Percentiles rank a stretch among this genome's conserved stretches.
These are phyloP conservation scores for Neolamprologus cancellatus DNA, from an alignment of 2,113 vertebrate genomes.

Conservation along the genomic window DNA sequence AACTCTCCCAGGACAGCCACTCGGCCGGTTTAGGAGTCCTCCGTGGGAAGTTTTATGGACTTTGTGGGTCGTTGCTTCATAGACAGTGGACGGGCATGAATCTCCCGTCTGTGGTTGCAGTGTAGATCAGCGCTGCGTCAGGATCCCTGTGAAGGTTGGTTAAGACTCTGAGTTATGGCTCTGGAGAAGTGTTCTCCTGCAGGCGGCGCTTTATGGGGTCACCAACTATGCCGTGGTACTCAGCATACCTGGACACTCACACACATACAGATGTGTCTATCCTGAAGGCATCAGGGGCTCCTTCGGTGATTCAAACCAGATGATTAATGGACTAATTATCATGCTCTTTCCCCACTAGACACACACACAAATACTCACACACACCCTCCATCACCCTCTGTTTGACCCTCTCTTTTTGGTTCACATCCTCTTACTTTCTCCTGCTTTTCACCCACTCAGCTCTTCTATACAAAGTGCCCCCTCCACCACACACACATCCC, in stretches of 20 bases:
- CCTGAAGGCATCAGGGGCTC: slow-evolving; percentile 32
- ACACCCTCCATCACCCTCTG: slow-evolving; percentile 13
- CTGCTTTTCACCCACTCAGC: slow-evolving; percentile 9
- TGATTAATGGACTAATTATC: slow-evolving; percentile 60
- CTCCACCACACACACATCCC: background rate
- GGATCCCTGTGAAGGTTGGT: slow-evolving; percentile 4
- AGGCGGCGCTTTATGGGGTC: slow-evolving; percentile 50
- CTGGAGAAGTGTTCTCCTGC: slow-evolving; percentile 22
- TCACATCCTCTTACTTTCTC: slow-evolving; percentile 20
- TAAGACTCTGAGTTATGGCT: slow-evolving; percentile 24
- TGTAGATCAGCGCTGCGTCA: slow-evolving; percentile 1
- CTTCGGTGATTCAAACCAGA: slow-evolving; percentile 39
- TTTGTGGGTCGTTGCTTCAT: background rate
- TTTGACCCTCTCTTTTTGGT: slow-evolving; percentile 33
- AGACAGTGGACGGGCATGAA: slow-evolving; percentile 1
- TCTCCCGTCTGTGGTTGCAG: background rate
- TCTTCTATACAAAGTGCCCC: background rate
- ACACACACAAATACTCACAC: background rate
- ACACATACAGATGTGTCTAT: slow-evolving; percentile 18
- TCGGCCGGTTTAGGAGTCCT: background rate
- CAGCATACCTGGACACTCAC: slow-evolving; percentile 19
- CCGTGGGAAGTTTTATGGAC: slow-evolving; percentile 1
- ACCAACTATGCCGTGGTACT: slow-evolving; percentile 18
- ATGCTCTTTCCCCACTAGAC: background rate
- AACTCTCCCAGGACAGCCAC: background rate